Conservation (phyloP, 1,140 invertebrate species). For the Ooceraea biroi region DNA sequence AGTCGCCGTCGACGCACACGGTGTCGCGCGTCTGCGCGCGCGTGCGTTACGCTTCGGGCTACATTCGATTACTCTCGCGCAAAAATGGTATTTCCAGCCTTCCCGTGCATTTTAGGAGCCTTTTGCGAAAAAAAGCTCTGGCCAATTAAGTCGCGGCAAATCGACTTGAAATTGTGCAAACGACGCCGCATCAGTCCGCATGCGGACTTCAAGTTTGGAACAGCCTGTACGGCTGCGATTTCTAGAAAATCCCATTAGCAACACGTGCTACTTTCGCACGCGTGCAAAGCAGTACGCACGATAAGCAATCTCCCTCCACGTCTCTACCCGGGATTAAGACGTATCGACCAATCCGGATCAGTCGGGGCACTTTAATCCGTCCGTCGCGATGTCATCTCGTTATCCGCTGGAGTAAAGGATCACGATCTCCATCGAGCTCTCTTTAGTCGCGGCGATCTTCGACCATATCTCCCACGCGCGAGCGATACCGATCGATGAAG, state of each 20-base stretch:
- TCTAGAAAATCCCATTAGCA: slow-evolving; percentile 5
- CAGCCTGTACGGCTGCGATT: background rate
- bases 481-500: slow-evolving; percentile 63
- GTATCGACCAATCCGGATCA: slow-evolving; percentile 59
- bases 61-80: slow-evolving; percentile 60
- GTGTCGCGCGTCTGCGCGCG: background rate
- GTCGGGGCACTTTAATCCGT: slow-evolving; percentile 62
- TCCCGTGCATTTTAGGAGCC: background rate
- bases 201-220: background rate
- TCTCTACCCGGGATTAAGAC: slow-evolving; percentile 60
- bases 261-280: slow-evolving; percentile 46
- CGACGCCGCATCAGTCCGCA: background rate
- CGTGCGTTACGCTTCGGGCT: slow-evolving; percentile 16
- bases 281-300: slow-evolving; percentile 50
- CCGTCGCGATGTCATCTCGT: slow-evolving; percentile 65
- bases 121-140: slow-evolving; percentile 4
- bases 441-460: background rate
- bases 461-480: slow-evolving; percentile 20
- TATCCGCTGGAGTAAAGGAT: slow-evolving; percentile 47
- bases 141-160: background rate
- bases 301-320: slow-evolving; percentile 43
- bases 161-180: background rate
- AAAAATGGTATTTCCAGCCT: slow-evolving; percentile 26
- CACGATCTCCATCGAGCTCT: slow-evolving; percentile 9
- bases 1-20: slow-evolving; percentile 63